phyloP scores from a whole-genome alignment of 2,113 vertebrate species.

The Syngnathus floridae region DNA sequence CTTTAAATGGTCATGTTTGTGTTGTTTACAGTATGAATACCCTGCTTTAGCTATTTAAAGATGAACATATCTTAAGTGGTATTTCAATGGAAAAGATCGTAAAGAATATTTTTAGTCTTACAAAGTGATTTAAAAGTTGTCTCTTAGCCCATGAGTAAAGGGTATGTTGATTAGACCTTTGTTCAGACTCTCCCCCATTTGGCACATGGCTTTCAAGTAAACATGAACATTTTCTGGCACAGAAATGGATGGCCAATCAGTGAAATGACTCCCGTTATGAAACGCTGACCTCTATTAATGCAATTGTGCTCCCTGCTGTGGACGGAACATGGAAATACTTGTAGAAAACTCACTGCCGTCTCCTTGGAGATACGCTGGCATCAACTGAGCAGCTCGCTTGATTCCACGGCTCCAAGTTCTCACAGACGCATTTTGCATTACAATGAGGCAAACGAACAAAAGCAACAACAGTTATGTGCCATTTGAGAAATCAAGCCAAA shows the following conservation, averaged over 20 bases:
- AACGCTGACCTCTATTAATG: constrained; percentile 26
- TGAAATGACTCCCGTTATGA: constrained; percentile 40
- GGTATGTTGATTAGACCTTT: constrained; percentile 11
- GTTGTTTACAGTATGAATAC: constrained; percentile 34
- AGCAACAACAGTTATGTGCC: background rate
- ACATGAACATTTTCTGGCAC: constrained; percentile 11
- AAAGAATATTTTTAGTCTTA: constrained; percentile 23
- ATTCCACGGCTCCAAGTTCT: constrained; percentile 44
- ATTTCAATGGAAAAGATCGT: constrained; percentile 32
- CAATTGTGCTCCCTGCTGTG: constrained; percentile 44
- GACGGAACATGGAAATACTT: constrained; percentile 21
- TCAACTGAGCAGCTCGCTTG: constrained; percentile 46
- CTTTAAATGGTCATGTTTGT: constrained; percentile 35
- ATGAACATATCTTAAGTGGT: constrained; percentile 11
- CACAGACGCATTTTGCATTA: constrained; percentile 57
- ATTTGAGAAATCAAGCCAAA: background rate
- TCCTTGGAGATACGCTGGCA: constrained; percentile 54
- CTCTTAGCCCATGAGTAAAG: constrained; percentile 24
- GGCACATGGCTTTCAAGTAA: constrained; percentile 4
- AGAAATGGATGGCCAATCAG: constrained; percentile 32
- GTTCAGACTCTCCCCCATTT: constrained; percentile 2
- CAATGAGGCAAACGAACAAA: constrained; percentile 52
- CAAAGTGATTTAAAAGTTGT: constrained; percentile 38
- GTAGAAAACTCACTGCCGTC: constrained; percentile 35
- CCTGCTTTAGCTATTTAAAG: constrained; percentile 9